Evolutionary conservation across 2,888 invertebrate genomes (phyloP).

Genomic region (Trisateles emortualis): DNA sequence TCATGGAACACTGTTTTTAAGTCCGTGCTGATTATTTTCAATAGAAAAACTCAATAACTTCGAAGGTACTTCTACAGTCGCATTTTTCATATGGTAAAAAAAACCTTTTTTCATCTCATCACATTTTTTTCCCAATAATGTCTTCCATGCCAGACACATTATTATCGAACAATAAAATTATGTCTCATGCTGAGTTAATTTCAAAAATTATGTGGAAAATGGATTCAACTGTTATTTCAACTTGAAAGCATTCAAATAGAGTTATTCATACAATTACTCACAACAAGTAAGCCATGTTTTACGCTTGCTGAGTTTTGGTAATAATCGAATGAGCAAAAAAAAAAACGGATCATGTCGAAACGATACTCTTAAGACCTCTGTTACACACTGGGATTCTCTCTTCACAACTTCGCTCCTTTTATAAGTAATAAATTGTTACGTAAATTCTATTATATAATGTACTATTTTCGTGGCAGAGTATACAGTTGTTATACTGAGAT

Average conservation of each 20-base stretch:
- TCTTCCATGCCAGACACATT: too few species aligned
- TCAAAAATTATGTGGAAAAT: background rate
- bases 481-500: too few species aligned
- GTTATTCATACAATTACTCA: conserved; percentile 23
- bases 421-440: too few species aligned
- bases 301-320: conserved; percentile 45
- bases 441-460: too few species aligned
- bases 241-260: conserved; percentile 21
- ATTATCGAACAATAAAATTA: background rate
- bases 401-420: background rate
- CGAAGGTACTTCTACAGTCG: too few species aligned
- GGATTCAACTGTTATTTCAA: background rate
- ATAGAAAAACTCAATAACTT: too few species aligned
- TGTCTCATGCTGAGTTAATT: background rate
- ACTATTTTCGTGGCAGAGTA: too few species aligned
- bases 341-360: conserved; percentile 49
- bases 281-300: conserved; percentile 46
- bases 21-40: too few species aligned
- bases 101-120: too few species aligned
- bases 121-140: too few species aligned
- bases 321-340: conserved; percentile 58
- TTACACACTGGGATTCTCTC: conserved; percentile 34
- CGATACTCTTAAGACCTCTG: conserved; percentile 38
- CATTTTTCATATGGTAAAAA: too few species aligned
- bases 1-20: too few species aligned